A percentile compares a stretch with the other conserved stretches of the same genome.
phyloP scores from a whole-genome alignment of 1,140 invertebrate genomes.

The Anastatus disparis region DNA sequence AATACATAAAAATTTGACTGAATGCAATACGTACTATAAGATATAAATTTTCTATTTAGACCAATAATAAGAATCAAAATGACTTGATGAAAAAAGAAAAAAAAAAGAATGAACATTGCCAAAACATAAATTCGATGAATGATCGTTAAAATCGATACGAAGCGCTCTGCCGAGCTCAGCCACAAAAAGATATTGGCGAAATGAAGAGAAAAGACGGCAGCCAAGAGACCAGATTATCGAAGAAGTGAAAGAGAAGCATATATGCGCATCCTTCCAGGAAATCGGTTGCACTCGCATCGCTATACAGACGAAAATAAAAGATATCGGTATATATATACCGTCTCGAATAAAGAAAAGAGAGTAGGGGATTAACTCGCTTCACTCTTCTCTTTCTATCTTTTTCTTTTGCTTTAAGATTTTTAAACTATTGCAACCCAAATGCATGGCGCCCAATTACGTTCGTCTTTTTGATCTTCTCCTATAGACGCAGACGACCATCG shows the following conservation, averaged over 20 bases:
- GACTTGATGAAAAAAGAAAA: neutral
- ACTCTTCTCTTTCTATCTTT: neutral
- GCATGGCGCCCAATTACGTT: constrained; percentile 26
- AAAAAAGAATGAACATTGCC: neutral
- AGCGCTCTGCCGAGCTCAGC: neutral
- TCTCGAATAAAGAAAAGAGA: too few species aligned
- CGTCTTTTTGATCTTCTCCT: constrained; percentile 15
- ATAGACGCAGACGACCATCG: neutral
- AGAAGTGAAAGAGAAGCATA: constrained; percentile 17
- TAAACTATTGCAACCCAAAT: neutral
- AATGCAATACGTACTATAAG: too few species aligned
- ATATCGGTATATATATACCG: constrained; percentile 5
- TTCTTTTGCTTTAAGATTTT: neutral
- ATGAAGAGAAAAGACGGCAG: neutral
- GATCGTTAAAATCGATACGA: constrained; percentile 29
- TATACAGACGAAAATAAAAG: constrained; percentile 36
- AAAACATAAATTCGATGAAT: constrained; percentile 1
- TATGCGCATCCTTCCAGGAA: constrained; percentile 31
- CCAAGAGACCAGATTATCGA: constrained; percentile 27
- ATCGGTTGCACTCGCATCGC: constrained; percentile 20
- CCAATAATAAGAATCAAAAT: too few species aligned
- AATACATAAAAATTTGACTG: too few species aligned
- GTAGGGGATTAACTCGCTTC: neutral
- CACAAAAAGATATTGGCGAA: constrained; percentile 4
- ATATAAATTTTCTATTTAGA: too few species aligned